phyloP scores from a whole-genome alignment of 2,888 invertebrate species.

The Oscheius myriophilus region DNA sequence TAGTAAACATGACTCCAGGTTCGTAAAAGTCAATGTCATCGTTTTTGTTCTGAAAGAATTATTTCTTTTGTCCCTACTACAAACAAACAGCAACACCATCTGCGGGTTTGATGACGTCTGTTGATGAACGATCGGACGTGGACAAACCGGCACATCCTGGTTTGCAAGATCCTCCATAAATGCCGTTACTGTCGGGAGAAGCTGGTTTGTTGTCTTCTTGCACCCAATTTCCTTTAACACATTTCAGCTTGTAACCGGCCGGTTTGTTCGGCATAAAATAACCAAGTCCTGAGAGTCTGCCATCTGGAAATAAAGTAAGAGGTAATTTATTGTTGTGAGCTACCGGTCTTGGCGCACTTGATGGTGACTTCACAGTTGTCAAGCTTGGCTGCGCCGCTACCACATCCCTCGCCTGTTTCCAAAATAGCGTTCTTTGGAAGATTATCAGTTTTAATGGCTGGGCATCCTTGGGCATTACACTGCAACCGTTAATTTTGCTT shows the following conservation, averaged over 20 bases:
- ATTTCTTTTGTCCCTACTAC: not conserved
- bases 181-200: not conserved
- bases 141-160: constrained; percentile 15
- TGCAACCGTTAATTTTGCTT: no score
- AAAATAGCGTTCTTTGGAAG: no score
- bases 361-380: no score
- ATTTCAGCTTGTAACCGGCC: constrained; percentile 15
- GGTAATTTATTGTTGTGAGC: no score
- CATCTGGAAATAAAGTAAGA: no score
- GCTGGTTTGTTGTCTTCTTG: not conserved
- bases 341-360: no score
- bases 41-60: constrained; percentile 14
- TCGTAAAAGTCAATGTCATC: constrained; percentile 8
- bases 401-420: no score
- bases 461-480: no score
- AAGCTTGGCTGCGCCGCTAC: no score
- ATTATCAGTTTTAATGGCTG: no score
- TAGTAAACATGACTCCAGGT: not conserved
- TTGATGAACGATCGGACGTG: not conserved
- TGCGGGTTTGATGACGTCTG: not conserved
- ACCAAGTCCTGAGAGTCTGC: not conserved
- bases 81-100: not conserved
- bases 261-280: constrained; percentile 26
- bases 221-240: constrained; percentile 13
- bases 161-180: constrained; percentile 12